A percentile compares a stretch with the other conserved stretches of the same genome.
Evolutionary conservation across 2,888 invertebrate species (phyloP).

Genomic region (Drosophila setosimentum): DNA sequence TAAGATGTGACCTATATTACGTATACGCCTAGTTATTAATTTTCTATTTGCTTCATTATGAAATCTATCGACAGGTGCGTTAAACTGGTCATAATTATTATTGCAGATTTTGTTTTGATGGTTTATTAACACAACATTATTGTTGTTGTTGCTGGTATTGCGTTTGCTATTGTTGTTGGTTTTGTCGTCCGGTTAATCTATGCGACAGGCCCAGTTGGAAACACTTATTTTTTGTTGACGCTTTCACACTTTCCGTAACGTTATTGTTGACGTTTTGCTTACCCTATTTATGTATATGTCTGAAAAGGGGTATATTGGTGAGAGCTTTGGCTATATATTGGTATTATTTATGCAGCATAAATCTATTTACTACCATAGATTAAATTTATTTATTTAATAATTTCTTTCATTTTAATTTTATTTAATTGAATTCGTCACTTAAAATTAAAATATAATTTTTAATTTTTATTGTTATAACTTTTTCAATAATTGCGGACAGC

Average conservation of each 20-base stretch:
- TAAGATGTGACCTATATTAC: constrained; percentile 34
- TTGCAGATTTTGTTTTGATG: constrained; percentile 8
- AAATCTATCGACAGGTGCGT: constrained; percentile 13
- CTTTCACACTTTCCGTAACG: constrained; percentile 37
- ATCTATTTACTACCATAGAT: neutral
- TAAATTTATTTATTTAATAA: neutral
- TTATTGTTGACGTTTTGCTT: neutral
- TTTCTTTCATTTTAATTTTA: neutral
- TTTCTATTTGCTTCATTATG: constrained; percentile 7
- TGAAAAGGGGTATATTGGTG: neutral
- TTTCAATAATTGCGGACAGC: too few relatives aligned
- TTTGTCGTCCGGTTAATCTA: neutral
- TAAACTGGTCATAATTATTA: constrained; percentile 22
- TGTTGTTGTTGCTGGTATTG: neutral
- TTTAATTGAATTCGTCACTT: neutral
- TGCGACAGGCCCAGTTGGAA: constrained; percentile 22
- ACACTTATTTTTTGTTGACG: constrained; percentile 26
- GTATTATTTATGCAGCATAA: neutral
- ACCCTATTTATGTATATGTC: constrained; percentile 1
- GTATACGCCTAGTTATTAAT: constrained; percentile 21
- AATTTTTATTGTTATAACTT: too few relatives aligned
- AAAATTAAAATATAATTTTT: fast-evolving
- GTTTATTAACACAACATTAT: constrained; percentile 21
- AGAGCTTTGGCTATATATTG: neutral
- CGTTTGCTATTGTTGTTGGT: constrained; percentile 12